Base-by-base conservation (phyloP, 2,113 vertebrate genomes). In the Paracanthobrama guichenoti region DNA sequence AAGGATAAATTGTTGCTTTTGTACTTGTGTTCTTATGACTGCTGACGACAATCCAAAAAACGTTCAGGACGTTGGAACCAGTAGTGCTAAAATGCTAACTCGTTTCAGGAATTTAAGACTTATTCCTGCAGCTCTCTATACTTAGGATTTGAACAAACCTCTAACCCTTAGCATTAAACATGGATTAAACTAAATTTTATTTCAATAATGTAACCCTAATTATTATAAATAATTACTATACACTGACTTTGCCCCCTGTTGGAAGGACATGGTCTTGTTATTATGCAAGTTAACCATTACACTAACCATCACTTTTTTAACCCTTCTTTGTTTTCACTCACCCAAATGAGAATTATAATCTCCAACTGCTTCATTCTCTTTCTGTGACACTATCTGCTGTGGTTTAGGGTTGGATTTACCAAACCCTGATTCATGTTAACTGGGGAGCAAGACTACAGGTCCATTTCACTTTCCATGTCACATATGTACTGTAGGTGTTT, bases 381-480 rank as follows among this genome's bases (percentile, higher is more conserved):
- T 39, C 16, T 62, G 66, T 11, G 9, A 20, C 35, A 69, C 31
- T 46, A 13, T 46, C 22, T 24, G 2, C 6, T 26, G 69, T 73
- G 42, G 39, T 46, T 48, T 24, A 48, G 42, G 35, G 1, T 44
- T 44, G 9, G 31, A 39, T 24, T 79, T 60, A 59, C 13, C 57
- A 62, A 62, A 79, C 31, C 31, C 35, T 62, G 26, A 53, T 44
- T 76, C 14, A 76, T 55, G 3, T 53, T 22, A 46, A 79, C n/a
- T 26, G 2, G 14, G 44, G 74, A 77, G 35, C 55, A 62, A n/a
- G 31, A 24, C 6, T 10, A 10, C 57, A 55, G 50, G 55, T 79
- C 50, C 7, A 4, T 42, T 78, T 59, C 28, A 78, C 55, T 78
- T 78, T 78, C 53, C 75, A 78, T 59, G 72, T 48, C 24, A 75